Evolutionary conservation across 2,113 vertebrate genomes (phyloP).

Genomic region (Ciconia boyciana): DNA sequence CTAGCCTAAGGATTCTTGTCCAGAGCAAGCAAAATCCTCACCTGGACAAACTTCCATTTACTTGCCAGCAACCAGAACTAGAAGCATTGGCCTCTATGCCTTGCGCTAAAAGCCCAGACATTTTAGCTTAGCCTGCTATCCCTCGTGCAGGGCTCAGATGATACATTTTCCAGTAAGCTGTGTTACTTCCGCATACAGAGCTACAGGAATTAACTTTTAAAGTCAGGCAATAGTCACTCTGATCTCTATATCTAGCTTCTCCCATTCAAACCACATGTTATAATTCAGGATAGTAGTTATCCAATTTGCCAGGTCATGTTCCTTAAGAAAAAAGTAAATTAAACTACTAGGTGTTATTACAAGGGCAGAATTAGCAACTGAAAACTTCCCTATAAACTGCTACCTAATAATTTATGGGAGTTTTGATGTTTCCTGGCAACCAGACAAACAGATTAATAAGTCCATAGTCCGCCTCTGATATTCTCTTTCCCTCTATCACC

Average conservation of each 20-base stretch:
- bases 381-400: background rate
- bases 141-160: background rate
- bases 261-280: background rate
- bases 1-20: background rate
- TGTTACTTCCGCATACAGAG: background rate
- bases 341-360: constrained; percentile 23
- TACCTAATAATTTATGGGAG: constrained; percentile 23
- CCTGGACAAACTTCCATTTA: background rate
- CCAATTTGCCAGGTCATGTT: background rate
- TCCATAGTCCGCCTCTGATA: constrained; percentile 23
- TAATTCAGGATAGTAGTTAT: background rate
- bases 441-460: constrained; percentile 23
- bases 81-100: background rate
- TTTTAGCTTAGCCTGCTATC: background rate
- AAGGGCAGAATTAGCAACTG: constrained; percentile 45
- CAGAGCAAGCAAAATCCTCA: background rate
- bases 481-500: background rate
- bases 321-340: constrained; percentile 24
- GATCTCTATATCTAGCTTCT: background rate
- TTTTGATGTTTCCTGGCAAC: constrained; percentile 34
- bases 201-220: background rate
- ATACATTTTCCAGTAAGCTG: background rate
- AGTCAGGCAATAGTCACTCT: background rate
- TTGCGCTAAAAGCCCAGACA: background rate
- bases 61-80: background rate